Conservation (phyloP, 2,113 vertebrate genomes). For the Nycticryphes semicollaris region DNA sequence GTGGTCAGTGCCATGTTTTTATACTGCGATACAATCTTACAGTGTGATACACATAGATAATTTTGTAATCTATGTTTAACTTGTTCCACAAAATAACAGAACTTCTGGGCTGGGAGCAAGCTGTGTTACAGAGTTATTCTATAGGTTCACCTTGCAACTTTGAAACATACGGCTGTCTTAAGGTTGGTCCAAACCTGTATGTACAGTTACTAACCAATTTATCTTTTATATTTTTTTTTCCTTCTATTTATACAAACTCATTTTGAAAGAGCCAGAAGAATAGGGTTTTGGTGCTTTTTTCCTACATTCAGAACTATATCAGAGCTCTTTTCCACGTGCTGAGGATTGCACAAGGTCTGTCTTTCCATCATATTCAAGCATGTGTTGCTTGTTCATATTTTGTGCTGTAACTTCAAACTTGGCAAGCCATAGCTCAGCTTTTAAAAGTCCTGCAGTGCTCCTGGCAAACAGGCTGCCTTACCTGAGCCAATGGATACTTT, state of each 20-base stretch:
- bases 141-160: not conserved
- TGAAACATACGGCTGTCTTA: not conserved
- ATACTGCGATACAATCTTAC: not conserved
- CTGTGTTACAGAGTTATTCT: not conserved
- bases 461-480: not conserved
- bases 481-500: not conserved
- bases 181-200: not conserved
- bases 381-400: not conserved
- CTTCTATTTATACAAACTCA: not conserved
- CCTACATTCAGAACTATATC: not conserved
- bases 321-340: not conserved
- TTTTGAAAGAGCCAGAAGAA: not conserved
- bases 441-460: not conserved
- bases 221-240: not conserved
- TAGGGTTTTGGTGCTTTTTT: not conserved
- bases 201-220: not conserved
- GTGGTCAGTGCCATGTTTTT: not conserved
- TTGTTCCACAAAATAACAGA: not conserved
- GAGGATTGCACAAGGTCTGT: not conserved
- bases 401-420: not conserved
- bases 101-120: not conserved
- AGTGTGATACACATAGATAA: not conserved
- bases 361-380: not conserved
- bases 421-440: not conserved
- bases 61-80: not conserved